A percentile compares a stretch with the other conserved stretches of the same genome.
These are phyloP conservation scores for Drosophila mettleri DNA, from an alignment of 2,888 invertebrate species.

Conservation along the genomic window DNA sequence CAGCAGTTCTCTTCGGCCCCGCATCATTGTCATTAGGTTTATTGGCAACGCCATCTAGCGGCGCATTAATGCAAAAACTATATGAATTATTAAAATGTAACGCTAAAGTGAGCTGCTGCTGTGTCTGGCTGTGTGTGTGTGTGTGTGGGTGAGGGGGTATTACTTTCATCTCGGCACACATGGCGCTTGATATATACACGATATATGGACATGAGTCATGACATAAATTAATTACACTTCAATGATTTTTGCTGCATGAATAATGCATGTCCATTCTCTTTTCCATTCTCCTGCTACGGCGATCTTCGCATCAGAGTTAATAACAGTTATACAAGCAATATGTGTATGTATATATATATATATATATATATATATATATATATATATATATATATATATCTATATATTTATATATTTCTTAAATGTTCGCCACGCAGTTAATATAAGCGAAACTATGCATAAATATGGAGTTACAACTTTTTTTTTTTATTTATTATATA, in stretches of 20 bases:
- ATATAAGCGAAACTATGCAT: conserved; percentile 3
- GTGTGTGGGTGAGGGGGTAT: conserved; percentile 22
- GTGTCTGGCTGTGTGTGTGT: conserved; percentile 11
- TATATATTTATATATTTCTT: not conserved
- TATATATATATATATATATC: conserved; percentile 3
- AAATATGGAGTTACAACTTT: not conserved
- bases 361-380: conserved; percentile 4
- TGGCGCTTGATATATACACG: conserved; percentile 19
- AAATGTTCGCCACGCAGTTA: conserved; percentile 12
- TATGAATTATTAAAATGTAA: conserved; percentile 73
- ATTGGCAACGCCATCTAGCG: conserved; percentile 54
- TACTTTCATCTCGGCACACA: conserved; percentile 58
- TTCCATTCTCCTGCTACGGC: not conserved
- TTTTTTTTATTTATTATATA: not conserved
- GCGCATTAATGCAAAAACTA: conserved; percentile 64
- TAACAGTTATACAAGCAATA: conserved; percentile 2
- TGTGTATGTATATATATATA: not conserved
- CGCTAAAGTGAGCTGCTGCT: conserved; percentile 11
- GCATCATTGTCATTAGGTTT: conserved; percentile 51
- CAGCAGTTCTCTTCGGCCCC: not conserved
- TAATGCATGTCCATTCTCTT: conserved; percentile 51
- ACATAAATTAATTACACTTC: conserved; percentile 75
- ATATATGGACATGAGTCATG: conserved; percentile 45
- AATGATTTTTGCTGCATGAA: conserved; percentile 69
- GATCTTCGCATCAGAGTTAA: conserved; percentile 2